Percentiles rank a stretch among this genome's conserved stretches.
phyloP scores from a whole-genome alignment of 2,888 invertebrate species.

The Syrphus vitripennis region DNA sequence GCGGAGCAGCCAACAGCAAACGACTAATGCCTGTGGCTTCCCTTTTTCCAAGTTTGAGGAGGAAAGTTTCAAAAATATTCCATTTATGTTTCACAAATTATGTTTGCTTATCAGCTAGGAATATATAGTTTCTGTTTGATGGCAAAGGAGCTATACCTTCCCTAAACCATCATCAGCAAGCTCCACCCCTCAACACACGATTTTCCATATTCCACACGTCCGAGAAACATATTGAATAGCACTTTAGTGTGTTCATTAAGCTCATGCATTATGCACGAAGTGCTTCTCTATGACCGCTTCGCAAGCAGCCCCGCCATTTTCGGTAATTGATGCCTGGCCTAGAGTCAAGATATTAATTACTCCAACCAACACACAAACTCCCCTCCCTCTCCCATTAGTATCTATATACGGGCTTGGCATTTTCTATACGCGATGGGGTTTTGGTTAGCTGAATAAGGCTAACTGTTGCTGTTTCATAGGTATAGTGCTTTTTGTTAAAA shows the following conservation, averaged over 20 bases:
- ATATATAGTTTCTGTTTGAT: too few species aligned
- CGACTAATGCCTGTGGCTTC: not conserved
- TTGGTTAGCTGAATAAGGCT: not conserved
- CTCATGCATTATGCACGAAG: slow-evolving; percentile 34
- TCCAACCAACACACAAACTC: slow-evolving; percentile 11
- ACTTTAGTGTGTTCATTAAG: slow-evolving; percentile 42
- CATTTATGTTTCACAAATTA: slow-evolving; percentile 14
- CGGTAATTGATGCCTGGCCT: slow-evolving; percentile 54
- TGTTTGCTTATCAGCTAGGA: not conserved
- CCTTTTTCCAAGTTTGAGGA: not conserved
- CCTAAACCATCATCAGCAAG: not conserved
- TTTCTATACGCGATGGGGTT: not conserved
- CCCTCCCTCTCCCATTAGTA: not conserved
- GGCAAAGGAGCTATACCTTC: not conserved
- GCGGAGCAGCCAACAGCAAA: too few species aligned
- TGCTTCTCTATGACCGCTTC: not conserved
- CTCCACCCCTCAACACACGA: not conserved
- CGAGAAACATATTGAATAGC: slow-evolving; percentile 17
- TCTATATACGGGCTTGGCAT: slow-evolving; percentile 9
- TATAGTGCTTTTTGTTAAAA: not conserved
- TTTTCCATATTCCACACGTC: not conserved
- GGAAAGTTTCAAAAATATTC: slow-evolving; percentile 32
- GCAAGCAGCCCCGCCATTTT: not conserved
- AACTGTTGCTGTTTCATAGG: not conserved
- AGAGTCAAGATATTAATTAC: slow-evolving; percentile 53